A percentile compares a stretch with the other conserved stretches of the same genome.
These are phyloP conservation scores for Paralvinella palmiformis DNA, from an alignment of 1,140 invertebrate genomes.

Conservation along the genomic window DNA sequence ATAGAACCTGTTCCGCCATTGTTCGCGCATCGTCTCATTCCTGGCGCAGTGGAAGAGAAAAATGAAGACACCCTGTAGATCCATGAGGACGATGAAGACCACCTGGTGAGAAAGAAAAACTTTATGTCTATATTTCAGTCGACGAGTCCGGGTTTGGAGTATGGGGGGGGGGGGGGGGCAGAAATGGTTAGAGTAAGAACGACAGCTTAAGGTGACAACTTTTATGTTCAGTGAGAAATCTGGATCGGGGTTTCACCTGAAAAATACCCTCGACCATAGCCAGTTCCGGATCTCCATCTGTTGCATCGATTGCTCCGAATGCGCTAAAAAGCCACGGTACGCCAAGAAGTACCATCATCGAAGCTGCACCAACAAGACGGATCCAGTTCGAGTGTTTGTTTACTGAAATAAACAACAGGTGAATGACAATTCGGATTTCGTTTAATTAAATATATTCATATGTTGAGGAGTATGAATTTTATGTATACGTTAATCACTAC, in stretches of 20 bases:
- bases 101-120: constrained; percentile 1
- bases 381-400: no score
- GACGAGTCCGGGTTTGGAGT: no score
- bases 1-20: no score
- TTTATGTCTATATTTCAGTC: no score
- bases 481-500: no score
- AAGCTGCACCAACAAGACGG: constrained; percentile 1
- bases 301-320: constrained; percentile 12
- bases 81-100: constrained; percentile 8
- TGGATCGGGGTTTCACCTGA: not conserved
- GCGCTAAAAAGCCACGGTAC: constrained; percentile 14
- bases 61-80: constrained; percentile 15
- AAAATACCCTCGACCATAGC: not conserved
- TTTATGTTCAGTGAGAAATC: no score
- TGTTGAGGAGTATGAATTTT: not conserved
- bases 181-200: no score
- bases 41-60: constrained; percentile 15
- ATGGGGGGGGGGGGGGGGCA: no score
- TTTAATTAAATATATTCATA: not conserved
- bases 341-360: constrained; percentile 12
- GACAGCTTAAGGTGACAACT: no score
- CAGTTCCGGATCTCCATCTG: not conserved
- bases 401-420: no score
- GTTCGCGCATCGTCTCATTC: constrained; percentile 8
- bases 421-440: not conserved